A percentile compares a stretch with the other conserved stretches of the same genome.
Conservation (phyloP, 2,797 vertebrate species). For the Sebastes nivosus region DNA sequence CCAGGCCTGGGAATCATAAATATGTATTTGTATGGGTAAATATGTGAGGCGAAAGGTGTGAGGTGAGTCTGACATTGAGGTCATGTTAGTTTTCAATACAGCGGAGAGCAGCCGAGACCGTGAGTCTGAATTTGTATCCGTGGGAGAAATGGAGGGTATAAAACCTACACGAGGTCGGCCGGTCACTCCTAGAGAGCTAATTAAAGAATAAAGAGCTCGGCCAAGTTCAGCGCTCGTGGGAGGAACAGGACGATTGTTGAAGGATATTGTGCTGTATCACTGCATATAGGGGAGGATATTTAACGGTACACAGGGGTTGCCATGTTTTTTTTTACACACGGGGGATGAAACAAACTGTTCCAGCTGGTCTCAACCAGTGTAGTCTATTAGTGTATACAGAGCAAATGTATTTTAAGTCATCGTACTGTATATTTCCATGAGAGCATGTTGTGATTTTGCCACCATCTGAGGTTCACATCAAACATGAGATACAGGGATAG, state of each 20-base stretch:
- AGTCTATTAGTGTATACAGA: background rate
- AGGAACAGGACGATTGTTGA: constrained; percentile 11
- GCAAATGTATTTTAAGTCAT: background rate
- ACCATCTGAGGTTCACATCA: background rate
- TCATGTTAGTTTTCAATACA: constrained; percentile 16
- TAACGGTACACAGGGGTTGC: background rate
- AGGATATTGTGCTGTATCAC: background rate
- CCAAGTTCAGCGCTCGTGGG: constrained; percentile 8
- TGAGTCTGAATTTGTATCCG: background rate
- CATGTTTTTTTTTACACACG: background rate
- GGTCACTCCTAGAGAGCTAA: constrained; percentile 35
- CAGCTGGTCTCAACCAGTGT: background rate
- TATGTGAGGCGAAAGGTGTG: constrained; percentile 4
- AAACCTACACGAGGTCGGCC: constrained; percentile 18
- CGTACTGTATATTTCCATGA: background rate
- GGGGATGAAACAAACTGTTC: background rate
- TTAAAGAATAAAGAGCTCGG: constrained; percentile 40
- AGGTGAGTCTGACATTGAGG: constrained; percentile 8
- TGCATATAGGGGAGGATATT: background rate
- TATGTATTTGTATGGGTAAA: constrained; percentile 20
- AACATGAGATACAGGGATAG: background rate
- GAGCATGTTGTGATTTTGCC: background rate
- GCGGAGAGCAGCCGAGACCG: background rate
- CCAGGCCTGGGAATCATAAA: background rate
- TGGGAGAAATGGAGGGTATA: background rate